Evolutionary conservation across 2,113 vertebrate species (phyloP).

Genomic region (Cyprinodon tularosa): DNA sequence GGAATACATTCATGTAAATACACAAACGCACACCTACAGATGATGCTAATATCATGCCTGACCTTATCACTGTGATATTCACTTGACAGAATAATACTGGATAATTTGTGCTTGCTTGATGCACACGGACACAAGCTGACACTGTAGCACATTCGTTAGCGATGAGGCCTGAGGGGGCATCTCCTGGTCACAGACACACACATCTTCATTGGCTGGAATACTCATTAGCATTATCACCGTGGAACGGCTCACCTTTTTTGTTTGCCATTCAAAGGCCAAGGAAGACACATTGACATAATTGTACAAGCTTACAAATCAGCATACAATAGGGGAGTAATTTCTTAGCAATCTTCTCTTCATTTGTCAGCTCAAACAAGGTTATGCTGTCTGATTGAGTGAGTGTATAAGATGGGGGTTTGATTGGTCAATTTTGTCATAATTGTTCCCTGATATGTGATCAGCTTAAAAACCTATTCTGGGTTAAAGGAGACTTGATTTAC

Average conservation of each 20-base stretch:
- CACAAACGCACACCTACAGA: not conserved
- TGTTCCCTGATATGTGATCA: slow-evolving; percentile 18
- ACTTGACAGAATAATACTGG: slow-evolving; percentile 41
- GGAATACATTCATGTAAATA: not conserved
- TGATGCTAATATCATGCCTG: slow-evolving; percentile 47
- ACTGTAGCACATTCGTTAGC: slow-evolving; percentile 45
- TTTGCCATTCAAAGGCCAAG: slow-evolving; percentile 54
- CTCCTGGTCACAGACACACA: slow-evolving; percentile 15
- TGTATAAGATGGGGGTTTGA: slow-evolving; percentile 49
- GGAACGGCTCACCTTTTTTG: slow-evolving; percentile 60
- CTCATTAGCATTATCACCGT: slow-evolving; percentile 50
- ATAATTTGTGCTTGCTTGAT: slow-evolving; percentile 52
- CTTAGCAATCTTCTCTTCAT: slow-evolving; percentile 46
- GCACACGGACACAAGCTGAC: slow-evolving; percentile 27
- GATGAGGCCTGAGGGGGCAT: slow-evolving; percentile 23
- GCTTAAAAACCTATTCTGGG: not conserved
- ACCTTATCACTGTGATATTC: slow-evolving; percentile 60
- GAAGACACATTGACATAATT: slow-evolving; percentile 52
- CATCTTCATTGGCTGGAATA: slow-evolving; percentile 5
- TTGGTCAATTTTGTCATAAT: slow-evolving; percentile 53
- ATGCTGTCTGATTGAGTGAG: slow-evolving; percentile 59
- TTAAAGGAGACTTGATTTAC: slow-evolving; percentile 5
- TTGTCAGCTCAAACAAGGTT: slow-evolving; percentile 30
- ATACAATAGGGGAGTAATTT: slow-evolving; percentile 64
- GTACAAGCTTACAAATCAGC: slow-evolving; percentile 62